These are phyloP conservation scores for Rhinogobius similis DNA, from an alignment of 2,113 vertebrate species.

Conservation along the genomic window DNA sequence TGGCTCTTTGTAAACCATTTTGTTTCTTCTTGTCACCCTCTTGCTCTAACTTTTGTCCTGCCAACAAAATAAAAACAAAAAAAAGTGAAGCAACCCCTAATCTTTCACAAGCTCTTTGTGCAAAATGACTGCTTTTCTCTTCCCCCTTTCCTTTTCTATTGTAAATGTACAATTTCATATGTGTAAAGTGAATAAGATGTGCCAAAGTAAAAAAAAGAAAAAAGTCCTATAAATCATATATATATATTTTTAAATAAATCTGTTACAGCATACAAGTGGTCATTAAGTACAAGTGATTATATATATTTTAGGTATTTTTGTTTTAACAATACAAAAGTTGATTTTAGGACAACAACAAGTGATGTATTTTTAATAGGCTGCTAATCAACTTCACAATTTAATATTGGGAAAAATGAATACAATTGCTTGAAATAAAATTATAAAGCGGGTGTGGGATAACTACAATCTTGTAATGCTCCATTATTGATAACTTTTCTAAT, in stretches of 20 bases:
- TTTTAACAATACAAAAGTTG: background rate
- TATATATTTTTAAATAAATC: conserved; percentile 86
- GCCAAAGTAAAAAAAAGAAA: conserved; percentile 70
- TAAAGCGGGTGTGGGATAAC: background rate
- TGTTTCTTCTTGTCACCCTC: conserved; percentile 69
- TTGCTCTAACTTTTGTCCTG: conserved; percentile 62
- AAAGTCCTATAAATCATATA: conserved; percentile 77
- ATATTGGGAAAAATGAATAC: background rate
- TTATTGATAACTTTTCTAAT: background rate
- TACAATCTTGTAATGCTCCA: background rate
- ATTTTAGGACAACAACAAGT: background rate
- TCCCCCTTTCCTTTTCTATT: conserved; percentile 79
- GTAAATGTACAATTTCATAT: conserved; percentile 84
- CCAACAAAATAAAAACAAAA: conserved; percentile 49
- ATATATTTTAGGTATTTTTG: background rate
- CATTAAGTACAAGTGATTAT: background rate
- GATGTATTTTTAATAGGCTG: background rate
- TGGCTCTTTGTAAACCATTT: conserved; percentile 74
- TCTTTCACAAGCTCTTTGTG: conserved; percentile 69
- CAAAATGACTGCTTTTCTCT: conserved; percentile 78
- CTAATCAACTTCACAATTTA: background rate
- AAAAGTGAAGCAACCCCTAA: conserved; percentile 53
- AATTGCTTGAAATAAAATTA: background rate
- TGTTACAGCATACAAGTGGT: conserved; percentile 72
- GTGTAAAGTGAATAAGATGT: conserved; percentile 83